Conservation (phyloP, 2,888 invertebrate species). For the Erynnis tages region DNA sequence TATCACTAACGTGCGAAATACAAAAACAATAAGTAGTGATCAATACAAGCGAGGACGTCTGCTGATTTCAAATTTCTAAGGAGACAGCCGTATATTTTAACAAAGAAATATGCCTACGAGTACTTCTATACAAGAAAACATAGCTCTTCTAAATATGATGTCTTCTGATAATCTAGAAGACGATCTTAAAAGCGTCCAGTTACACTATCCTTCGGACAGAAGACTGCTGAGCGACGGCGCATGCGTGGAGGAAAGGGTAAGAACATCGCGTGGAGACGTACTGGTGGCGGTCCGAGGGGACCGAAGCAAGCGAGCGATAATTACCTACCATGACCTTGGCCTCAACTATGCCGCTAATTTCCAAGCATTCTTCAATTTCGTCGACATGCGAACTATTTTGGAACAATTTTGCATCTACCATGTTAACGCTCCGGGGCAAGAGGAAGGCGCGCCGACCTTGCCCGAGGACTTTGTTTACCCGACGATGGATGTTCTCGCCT, state of each 20-base stretch:
- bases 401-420: conserved; percentile 99
- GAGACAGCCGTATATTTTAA: not conserved
- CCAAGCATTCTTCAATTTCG: conserved; percentile 96
- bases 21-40: conserved; percentile 37
- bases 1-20: conserved; percentile 33
- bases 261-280: conserved; percentile 94
- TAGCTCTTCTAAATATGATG: conserved; percentile 84
- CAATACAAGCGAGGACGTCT: conserved; percentile 9
- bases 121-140: conserved; percentile 69
- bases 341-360: conserved; percentile 97
- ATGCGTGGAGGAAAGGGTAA: conserved; percentile 87
- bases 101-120: conserved; percentile 59
- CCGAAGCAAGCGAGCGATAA: conserved; percentile 93
- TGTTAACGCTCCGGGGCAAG: conserved; percentile 99
- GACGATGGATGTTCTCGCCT: conserved; percentile 97
- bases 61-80: conserved; percentile 5
- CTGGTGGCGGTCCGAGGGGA: conserved; percentile 97
- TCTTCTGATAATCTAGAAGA: conserved; percentile 93
- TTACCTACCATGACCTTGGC: conserved; percentile 99
- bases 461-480: conserved; percentile 95
- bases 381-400: conserved; percentile 92
- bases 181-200: conserved; percentile 94
- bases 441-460: conserved; percentile 95
- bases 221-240: conserved; percentile 75
- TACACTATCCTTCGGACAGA: conserved; percentile 91